Evolutionary conservation across 2,888 invertebrate species (phyloP), one percentile per base, ranked within the genome.

Genomic region (Quadroppia sp.): DNA sequence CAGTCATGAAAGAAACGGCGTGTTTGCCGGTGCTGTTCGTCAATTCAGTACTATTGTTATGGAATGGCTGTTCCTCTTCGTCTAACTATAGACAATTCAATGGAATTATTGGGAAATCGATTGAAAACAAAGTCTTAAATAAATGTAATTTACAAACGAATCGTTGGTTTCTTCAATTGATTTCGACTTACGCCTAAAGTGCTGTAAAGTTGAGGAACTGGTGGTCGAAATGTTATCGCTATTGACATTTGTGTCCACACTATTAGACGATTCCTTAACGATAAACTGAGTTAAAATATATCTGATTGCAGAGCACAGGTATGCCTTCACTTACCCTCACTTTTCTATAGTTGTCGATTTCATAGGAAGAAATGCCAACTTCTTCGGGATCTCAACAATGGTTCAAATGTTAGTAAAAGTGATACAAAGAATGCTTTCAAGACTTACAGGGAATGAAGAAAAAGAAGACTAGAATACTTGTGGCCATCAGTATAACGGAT

Each of bases 1-100:
- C 95, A 75, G 87, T 88, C 0, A 87, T 77, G 79, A 93, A 89
- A 36, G 91, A 89, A 77, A 94, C 88, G 1, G 92, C 90, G 78
- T 82, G 84, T 72, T 48, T 48, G 48, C 20, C 48, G 6, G 15
- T 48, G 48, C 15, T 20, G 15, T 48, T 15, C 4, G 48, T 48
- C 7, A 15, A 9, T 36, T 4, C 4, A 9, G 4, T 36, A 48
- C 15, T 15, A 48, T 48, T 48, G 48, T 9, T 20, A 3, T 42
- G 7, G 42, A n/a, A 15, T 3, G 4, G 17, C 15, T 48, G 17
- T 15, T n/a, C 48, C 20, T 4, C 48, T n/a, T 48, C 48, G 48
- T 48, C 48, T 20, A 48, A 48, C 48, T 48, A 20, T 48, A 48
- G 3, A 48, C 48, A 48, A 48, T n/a, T 48, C 6, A 48, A 9